Base-by-base conservation (phyloP, 1,140 invertebrate species). In the Leucophenga varia region DNA sequence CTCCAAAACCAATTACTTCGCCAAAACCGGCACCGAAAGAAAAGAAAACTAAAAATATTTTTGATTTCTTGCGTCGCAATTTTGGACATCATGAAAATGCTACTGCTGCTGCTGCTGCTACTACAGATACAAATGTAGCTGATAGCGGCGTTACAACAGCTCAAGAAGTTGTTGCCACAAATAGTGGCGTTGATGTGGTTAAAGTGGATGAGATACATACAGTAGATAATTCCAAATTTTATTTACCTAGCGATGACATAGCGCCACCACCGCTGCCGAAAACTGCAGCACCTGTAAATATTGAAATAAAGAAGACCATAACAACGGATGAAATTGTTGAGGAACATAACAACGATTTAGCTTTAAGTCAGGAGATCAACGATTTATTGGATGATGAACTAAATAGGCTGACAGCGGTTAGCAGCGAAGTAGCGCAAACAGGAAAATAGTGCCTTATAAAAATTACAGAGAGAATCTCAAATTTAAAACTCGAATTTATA, bases 1-100 rank as follows among this genome's bases (percentile, higher is more conserved):
- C 43, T 25, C 17, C n/a, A 1, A 1, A 18, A n/a, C 16, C 9
- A 19, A 32, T 4, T 13, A 2, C 30, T n/a, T 3, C 39, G 12
- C 19, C 37, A 44, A 43, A n/a, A 8, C 25, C 53, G 7, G 22
- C 31, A 10, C 18, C 38, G 1, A 73, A 65, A 35, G 52, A 60
- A 4, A 71, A 73, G 49, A 74, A 74, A 37, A 57, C 68, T 1
- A 74, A 74, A 44, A 74, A 74, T 39, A 74, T 74, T 35, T 74
- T 74, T 6, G 72, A 74, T 42, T 74, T 74, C 38, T 38, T 74
- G 18, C 64, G 64, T 36, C 57, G 61, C 8, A 74, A 74, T 45
- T 74, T 74, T 6, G 69, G 69, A 18, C 52, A 69, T 14, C 64
- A 68, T 17, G 58, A 64, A 5, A 59, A 68, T 17, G 25, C 48